phyloP scores from a whole-genome alignment of 2,888 invertebrate species.

The Dinocampus coccinellae region DNA sequence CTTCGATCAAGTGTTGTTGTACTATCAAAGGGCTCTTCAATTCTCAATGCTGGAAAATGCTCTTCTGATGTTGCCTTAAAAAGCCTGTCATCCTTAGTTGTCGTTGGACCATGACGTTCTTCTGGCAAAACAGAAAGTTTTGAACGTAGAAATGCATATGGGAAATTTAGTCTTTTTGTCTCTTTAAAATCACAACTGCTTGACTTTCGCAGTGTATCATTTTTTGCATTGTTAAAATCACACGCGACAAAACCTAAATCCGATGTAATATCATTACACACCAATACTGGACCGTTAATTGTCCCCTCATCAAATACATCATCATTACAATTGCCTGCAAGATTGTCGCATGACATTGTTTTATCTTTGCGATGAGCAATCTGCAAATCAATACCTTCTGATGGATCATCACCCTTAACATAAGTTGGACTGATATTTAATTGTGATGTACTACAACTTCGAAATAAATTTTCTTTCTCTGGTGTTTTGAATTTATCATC shows the following conservation, averaged over 20 bases:
- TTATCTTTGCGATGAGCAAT: conserved; percentile 61
- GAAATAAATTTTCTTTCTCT: conserved; percentile 74
- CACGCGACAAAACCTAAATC: conserved; percentile 54
- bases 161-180: conserved; percentile 77
- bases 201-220: conserved; percentile 59
- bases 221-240: conserved; percentile 55
- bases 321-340: conserved; percentile 51
- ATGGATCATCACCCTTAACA: conserved; percentile 84
- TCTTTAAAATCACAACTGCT: conserved; percentile 66
- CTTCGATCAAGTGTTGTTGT: conserved; percentile 65
- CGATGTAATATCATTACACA: conserved; percentile 27
- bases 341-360: conserved; percentile 65
- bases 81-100: conserved; percentile 70
- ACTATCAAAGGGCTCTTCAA: conserved; percentile 61
- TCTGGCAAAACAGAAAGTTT: conserved; percentile 83
- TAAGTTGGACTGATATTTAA: conserved; percentile 76
- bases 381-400: conserved; percentile 81
- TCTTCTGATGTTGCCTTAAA: conserved; percentile 75
- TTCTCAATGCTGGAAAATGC: conserved; percentile 69
- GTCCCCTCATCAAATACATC: conserved; percentile 48
- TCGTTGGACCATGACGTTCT: conserved; percentile 71
- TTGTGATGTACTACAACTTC: conserved; percentile 84
- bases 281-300: conserved; percentile 29
- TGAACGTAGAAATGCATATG: conserved; percentile 83
- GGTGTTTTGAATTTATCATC: conserved; percentile 69